A percentile compares a stretch with the other conserved stretches of the same genome.
These are phyloP conservation scores for Hippocampus kuda DNA, from an alignment of 2,797 vertebrate species.

Conservation along the genomic window DNA sequence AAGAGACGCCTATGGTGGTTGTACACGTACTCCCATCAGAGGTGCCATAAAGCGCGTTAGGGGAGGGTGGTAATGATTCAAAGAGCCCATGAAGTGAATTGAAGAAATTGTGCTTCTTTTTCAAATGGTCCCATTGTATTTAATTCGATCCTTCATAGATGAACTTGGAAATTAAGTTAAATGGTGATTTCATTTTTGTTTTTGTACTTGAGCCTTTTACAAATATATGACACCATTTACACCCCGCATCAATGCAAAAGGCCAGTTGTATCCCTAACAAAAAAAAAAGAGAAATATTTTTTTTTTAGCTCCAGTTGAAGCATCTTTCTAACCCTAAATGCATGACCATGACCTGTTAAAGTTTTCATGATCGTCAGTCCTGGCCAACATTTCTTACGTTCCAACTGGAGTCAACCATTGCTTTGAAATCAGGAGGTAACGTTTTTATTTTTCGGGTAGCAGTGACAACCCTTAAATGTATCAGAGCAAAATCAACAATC, in stretches of 20 bases:
- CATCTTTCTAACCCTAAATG: neutral
- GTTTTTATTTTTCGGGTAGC: neutral
- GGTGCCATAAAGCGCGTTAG: neutral
- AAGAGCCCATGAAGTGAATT: neutral
- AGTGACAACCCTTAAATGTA: neutral
- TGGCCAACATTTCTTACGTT: neutral
- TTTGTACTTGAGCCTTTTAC: neutral
- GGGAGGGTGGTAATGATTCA: neutral
- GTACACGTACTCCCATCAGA: neutral
- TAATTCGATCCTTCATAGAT: neutral
- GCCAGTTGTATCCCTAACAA: neutral
- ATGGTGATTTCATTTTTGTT: neutral
- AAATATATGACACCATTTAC: neutral
- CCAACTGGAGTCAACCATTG: neutral
- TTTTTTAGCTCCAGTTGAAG: no score
- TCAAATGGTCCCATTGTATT: neutral
- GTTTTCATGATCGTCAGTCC: neutral
- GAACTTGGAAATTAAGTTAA: neutral
- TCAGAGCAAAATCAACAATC: no score
- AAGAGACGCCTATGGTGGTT: neutral
- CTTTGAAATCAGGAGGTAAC: neutral
- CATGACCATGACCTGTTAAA: neutral
- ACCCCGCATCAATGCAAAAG: neutral
- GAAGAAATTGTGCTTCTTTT: neutral
- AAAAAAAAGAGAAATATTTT: no score